Evolutionary conservation across 2,797 vertebrate genomes (phyloP).

Genomic region (Simalia tracyae): DNA sequence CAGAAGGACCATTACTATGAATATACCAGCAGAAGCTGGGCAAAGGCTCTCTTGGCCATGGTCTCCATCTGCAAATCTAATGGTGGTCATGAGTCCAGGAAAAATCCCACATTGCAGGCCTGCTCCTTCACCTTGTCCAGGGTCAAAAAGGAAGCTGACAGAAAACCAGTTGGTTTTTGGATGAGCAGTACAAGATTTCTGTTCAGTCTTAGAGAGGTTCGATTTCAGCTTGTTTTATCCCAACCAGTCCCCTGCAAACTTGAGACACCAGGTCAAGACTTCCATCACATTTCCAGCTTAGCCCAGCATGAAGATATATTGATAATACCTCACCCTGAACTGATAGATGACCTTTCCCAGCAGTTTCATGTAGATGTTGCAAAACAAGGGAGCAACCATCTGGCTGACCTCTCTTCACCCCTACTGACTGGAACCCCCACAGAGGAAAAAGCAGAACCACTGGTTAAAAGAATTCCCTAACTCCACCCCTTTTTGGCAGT

Average conservation of each 20-base stretch:
- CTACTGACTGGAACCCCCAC: not conserved
- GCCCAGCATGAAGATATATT: not conserved
- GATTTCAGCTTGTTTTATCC: not conserved
- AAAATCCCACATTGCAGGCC: not conserved
- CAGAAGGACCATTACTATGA: not conserved
- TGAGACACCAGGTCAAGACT: not conserved
- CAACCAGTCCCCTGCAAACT: not conserved
- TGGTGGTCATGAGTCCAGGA: not conserved
- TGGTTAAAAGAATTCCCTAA: not conserved
- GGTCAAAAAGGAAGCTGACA: not conserved
- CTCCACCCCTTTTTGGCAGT: not conserved
- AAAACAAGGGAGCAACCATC: not conserved
- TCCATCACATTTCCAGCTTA: not conserved
- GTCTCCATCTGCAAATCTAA: not conserved
- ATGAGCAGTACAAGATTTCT: not conserved
- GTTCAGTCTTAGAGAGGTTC: not conserved
- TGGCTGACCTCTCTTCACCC: not conserved
- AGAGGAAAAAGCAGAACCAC: not conserved
- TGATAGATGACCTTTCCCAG: not conserved
- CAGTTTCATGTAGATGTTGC: not conserved
- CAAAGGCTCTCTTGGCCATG: not conserved
- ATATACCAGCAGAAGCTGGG: not conserved
- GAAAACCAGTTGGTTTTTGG: not conserved
- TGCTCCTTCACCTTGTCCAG: not conserved
- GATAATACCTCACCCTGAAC: not conserved